Conservation (phyloP, 2,113 vertebrate genomes). For the Smithornis capensis region DNA sequence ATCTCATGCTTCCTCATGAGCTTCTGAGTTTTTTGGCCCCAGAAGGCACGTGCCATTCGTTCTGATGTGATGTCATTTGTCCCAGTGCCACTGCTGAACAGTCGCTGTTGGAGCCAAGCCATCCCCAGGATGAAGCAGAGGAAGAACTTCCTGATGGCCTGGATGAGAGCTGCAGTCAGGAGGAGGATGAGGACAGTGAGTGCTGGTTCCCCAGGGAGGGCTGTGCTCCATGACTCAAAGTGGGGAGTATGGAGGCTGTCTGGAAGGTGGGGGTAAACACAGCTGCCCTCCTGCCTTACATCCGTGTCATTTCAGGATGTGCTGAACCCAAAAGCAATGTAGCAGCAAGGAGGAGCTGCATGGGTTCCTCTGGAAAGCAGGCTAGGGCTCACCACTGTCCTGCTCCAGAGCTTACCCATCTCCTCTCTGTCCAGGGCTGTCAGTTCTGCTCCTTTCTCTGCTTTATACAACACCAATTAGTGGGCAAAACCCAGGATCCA, state of each 20-base stretch:
- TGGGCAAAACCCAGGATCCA: background rate
- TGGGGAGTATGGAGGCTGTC: background rate
- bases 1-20: background rate
- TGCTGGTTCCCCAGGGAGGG: background rate
- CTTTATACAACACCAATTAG: background rate
- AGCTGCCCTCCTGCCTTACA: background rate
- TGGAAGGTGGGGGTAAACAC: background rate
- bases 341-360: background rate
- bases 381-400: background rate
- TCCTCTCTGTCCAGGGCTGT: background rate
- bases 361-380: background rate
- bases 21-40: background rate
- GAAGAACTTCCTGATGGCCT: slow-evolving; percentile 83
- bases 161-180: slow-evolving; percentile 77
- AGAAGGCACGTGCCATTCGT: background rate
- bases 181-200: slow-evolving; percentile 72
- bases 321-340: background rate
- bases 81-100: slow-evolving; percentile 28
- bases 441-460: background rate
- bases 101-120: background rate
- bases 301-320: background rate
- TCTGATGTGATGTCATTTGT: background rate
- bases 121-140: slow-evolving; percentile 63
- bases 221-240: background rate
- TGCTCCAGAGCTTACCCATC: background rate